Conservation (phyloP, 2,113 vertebrate species). For the Canis aureus region DNA sequence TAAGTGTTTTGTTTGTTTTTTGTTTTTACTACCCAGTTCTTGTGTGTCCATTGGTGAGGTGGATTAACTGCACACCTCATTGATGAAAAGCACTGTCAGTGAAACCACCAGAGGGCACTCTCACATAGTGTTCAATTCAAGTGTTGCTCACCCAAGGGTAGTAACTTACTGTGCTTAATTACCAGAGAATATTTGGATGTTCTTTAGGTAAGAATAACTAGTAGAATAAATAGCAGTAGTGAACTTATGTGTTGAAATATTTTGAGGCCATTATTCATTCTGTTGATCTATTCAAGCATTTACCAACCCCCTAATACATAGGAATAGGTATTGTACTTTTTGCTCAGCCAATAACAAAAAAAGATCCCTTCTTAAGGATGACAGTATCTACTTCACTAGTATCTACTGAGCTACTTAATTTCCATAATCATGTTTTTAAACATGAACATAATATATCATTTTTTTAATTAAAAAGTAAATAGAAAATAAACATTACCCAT, state of each 20-base stretch:
- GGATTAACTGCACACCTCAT: neutral
- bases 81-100: neutral
- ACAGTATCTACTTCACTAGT: neutral
- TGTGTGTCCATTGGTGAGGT: neutral
- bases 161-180: neutral
- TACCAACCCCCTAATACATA: neutral
- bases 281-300: neutral
- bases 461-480: neutral
- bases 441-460: neutral
- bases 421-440: slow-evolving; percentile 60
- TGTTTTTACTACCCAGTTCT: neutral
- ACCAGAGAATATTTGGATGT: slow-evolving; percentile 42
- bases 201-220: slow-evolving; percentile 20
- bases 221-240: neutral
- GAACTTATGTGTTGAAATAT: neutral
- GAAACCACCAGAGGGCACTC: slow-evolving; percentile 76
- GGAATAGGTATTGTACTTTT: neutral
- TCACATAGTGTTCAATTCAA: slow-evolving; percentile 7
- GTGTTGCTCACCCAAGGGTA: neutral
- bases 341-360: neutral
- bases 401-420: neutral
- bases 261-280: neutral
- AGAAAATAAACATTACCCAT: slow-evolving; percentile 34
- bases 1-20: neutral
- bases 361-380: neutral